These are phyloP conservation scores for Pardosa pseudoannulata DNA, from an alignment of 2,888 invertebrate genomes.

Conservation along the genomic window DNA sequence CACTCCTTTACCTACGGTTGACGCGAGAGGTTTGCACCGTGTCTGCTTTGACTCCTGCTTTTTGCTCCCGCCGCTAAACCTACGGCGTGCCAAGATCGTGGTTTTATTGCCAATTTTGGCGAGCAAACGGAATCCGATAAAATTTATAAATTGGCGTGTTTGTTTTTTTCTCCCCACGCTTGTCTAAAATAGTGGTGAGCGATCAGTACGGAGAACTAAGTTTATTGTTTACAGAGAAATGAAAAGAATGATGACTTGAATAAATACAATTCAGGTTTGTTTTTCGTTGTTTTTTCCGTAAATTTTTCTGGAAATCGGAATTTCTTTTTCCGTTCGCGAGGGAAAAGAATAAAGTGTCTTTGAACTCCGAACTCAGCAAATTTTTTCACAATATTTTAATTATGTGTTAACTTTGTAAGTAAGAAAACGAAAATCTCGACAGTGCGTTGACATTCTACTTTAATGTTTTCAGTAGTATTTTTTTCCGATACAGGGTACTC, in stretches of 20 bases:
- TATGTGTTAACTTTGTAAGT: too few relatives aligned
- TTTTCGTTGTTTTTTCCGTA: slow-evolving; percentile 38
- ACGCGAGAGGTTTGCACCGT: slow-evolving; percentile 55
- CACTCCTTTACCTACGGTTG: slow-evolving; percentile 17
- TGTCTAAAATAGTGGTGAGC: background rate
- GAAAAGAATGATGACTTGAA: background rate
- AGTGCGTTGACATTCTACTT: too few relatives aligned
- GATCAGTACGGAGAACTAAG: slow-evolving; percentile 18
- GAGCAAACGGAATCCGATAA: background rate
- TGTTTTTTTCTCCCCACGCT: slow-evolving; percentile 20
- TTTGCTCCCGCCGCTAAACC: background rate
- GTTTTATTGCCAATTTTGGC: slow-evolving; percentile 33
- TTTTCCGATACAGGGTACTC: too few relatives aligned
- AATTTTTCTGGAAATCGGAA: slow-evolving; percentile 26
- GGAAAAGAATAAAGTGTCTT: background rate
- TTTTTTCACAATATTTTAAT: too few relatives aligned
- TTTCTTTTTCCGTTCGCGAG: slow-evolving; percentile 1
- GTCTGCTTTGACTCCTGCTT: slow-evolving; percentile 20
- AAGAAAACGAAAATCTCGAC: too few relatives aligned
- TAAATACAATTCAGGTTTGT: slow-evolving; percentile 2
- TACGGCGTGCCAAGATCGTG: background rate
- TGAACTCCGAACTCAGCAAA: slow-evolving; percentile 13
- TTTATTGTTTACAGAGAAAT: background rate
- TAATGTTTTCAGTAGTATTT: too few relatives aligned
- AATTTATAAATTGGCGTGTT: slow-evolving; percentile 12